Conservation (phyloP, 2,888 invertebrate species). For the Orchesellides sinensis region DNA sequence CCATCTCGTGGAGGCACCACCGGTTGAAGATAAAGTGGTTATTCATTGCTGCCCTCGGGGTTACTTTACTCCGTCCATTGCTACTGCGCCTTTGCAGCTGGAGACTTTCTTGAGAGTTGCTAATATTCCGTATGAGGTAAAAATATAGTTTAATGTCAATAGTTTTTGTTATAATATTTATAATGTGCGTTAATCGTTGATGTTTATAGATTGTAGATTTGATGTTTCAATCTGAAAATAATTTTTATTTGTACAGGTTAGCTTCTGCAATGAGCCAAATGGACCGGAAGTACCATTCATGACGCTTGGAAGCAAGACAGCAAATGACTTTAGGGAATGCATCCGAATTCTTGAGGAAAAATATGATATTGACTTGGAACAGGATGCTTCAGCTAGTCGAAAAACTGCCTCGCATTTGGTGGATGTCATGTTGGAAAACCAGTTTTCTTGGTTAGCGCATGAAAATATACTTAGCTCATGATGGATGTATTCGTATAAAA, state of each 20-base stretch:
- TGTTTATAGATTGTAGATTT: background rate
- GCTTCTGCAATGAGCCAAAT: conserved; percentile 9
- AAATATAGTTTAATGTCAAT: background rate
- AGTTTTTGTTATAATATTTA: background rate
- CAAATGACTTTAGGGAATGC: conserved; percentile 62
- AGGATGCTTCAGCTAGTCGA: conserved; percentile 57
- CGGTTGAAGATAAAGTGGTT: conserved; percentile 41
- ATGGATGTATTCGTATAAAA: background rate
- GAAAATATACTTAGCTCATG: background rate
- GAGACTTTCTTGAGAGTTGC: conserved; percentile 73
- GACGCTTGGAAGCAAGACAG: conserved; percentile 61
- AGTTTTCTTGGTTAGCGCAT: conserved; percentile 64
- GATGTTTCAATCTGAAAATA: background rate
- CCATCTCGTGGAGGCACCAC: background rate
- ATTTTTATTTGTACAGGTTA: conserved; percentile 9
- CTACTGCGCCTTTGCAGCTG: conserved; percentile 71
- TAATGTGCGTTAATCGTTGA: background rate
- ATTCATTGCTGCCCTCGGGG: conserved; percentile 66
- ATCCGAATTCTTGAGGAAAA: conserved; percentile 48
- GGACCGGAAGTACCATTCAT: conserved; percentile 63
- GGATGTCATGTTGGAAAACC: conserved; percentile 69
- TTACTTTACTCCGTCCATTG: conserved; percentile 68
- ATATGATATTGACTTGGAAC: conserved; percentile 63
- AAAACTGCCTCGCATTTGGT: conserved; percentile 70
- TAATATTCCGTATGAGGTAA: conserved; percentile 71